Evolutionary conservation across 2,888 invertebrate species (phyloP), one percentile per base, ranked within the genome.

Genomic region (Morpho achilles): DNA sequence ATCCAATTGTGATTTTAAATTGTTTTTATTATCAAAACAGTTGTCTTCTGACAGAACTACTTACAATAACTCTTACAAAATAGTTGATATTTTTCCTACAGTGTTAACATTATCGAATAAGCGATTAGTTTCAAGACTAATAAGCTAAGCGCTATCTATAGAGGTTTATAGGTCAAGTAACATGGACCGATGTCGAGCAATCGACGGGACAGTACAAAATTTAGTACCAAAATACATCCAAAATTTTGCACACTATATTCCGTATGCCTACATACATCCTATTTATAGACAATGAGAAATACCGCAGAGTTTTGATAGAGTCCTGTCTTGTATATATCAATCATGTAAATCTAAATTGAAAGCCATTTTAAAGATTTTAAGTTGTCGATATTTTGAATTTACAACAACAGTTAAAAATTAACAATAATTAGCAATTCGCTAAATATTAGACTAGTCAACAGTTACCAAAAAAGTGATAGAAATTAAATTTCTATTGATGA

Each of bases 161-260:
- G 64, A 75, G 67, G 71, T 73, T 67, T 62, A 67, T 76, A 82
- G 75, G 77, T 83, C 77, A 82, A 81, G 69, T 75, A 79, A 81
- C 68, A 82, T 85, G 87, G 88, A 87, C 88, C 76, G 73, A 67
- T 77, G 80, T 82, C 85, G 78, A 74, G 73, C 71, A 72, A 64
- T 68, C 82, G 84, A 86, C 85, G 71, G 73, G 67, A 77, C 68
- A 83, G 80, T 87, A 88, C 84, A 88, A 87, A 87, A 86, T 66
- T 78, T 77, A 82, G 82, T 87, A 87, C 86, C 86, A 87, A 88
- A 87, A 87, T 85, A 87, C 77, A 83, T 82, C 75, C 78, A 75
- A 80, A 76, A 77, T 64, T 70, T 48, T 61, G 50, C 53, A 49
- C 49, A 58, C 47, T 62, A 57, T 55, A 53, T 59, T 56, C 49